Evolutionary conservation across 2,888 invertebrate species (phyloP).

Genomic region (Hipparchia semele): DNA sequence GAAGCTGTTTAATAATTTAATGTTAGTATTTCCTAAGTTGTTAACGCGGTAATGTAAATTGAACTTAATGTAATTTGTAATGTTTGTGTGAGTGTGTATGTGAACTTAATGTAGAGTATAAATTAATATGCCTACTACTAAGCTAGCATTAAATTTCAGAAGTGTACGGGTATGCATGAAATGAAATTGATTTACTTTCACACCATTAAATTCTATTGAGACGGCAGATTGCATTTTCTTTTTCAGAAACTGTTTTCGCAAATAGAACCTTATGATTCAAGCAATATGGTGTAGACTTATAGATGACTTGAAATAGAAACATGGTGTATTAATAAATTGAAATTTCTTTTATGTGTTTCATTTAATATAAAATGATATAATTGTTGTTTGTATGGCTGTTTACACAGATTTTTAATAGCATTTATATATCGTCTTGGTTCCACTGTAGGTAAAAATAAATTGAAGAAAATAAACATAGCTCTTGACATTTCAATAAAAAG

Average conservation of each 20-base stretch:
- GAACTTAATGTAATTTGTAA: too few relatives aligned
- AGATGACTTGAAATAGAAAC: constrained; percentile 1
- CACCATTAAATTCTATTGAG: constrained; percentile 35
- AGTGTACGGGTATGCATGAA: constrained; percentile 16
- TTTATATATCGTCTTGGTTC: too few relatives aligned
- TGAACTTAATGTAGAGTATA: too few relatives aligned
- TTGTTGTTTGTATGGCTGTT: constrained; percentile 7
- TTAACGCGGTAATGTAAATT: too few relatives aligned
- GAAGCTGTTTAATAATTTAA: too few relatives aligned
- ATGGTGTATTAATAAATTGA: constrained; percentile 13
- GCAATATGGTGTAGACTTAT: constrained; percentile 3
- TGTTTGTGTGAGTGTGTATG: too few relatives aligned
- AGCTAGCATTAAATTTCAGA: constrained; percentile 1
- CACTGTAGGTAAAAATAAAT: background rate
- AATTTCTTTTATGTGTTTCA: constrained; percentile 13
- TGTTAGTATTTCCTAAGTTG: too few relatives aligned
- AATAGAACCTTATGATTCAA: background rate
- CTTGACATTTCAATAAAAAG: constrained; percentile 1
- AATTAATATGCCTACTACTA: background rate
- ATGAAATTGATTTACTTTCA: constrained; percentile 35
- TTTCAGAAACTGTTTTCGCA: constrained; percentile 9
- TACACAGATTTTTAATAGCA: too few relatives aligned
- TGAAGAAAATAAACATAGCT: background rate
- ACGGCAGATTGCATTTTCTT: constrained; percentile 31
- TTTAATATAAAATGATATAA: constrained; percentile 6